Evolutionary conservation across 2,113 vertebrate species (phyloP).

Genomic region (Corvus moneduloides): DNA sequence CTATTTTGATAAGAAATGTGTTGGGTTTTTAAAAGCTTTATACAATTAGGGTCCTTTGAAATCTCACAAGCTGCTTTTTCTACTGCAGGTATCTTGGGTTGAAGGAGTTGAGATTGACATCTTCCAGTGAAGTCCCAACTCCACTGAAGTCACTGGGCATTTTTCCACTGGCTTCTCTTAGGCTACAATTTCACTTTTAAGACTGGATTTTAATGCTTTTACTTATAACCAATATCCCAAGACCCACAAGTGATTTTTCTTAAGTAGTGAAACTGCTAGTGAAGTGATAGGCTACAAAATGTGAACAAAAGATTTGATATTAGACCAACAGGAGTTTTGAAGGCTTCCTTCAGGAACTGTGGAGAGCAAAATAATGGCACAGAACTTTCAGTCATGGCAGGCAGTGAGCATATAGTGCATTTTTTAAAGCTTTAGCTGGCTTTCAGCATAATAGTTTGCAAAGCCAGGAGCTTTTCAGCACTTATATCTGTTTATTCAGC

Average conservation of each 20-base stretch:
- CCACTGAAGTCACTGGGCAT: neutral
- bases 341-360: neutral
- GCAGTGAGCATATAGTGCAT: neutral
- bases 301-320: neutral
- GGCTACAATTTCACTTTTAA: neutral
- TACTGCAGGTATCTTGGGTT: neutral
- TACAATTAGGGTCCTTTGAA: neutral
- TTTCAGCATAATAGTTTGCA: conserved; percentile 38
- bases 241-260: neutral
- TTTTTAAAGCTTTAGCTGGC: conserved; percentile 8
- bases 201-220: neutral
- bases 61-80: neutral
- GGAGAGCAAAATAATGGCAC: neutral
- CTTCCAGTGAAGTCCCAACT: neutral
- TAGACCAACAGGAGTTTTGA: neutral
- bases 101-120: neutral
- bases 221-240: neutral
- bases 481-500: conserved; percentile 45
- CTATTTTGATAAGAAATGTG: neutral
- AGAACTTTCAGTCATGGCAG: neutral
- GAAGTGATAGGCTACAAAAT: neutral
- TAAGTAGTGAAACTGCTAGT: neutral
- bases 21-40: neutral
- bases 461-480: conserved; percentile 35
- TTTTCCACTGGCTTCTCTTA: neutral